A percentile compares a stretch with the other conserved stretches of the same genome.
Conservation (phyloP, 2,888 invertebrate genomes). For the Pheosia gnoma region DNA sequence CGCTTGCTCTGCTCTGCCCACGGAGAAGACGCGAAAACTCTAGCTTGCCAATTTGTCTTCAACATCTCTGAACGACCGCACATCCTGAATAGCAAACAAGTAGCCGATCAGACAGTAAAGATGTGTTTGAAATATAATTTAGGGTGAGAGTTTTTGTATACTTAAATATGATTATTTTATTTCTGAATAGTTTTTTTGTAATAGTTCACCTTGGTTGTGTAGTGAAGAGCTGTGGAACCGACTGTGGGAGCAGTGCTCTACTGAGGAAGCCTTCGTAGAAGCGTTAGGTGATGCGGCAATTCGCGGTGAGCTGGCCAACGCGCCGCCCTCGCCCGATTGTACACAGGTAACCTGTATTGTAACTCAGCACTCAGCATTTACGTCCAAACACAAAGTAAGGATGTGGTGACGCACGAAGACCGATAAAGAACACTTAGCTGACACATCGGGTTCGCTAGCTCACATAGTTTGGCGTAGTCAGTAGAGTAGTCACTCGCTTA, state of each 20-base stretch:
- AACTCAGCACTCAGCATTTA: background rate
- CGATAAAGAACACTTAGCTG: no score
- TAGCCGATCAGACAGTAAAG: slow-evolving; percentile 68
- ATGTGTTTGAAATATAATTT: slow-evolving; percentile 69
- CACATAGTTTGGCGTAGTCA: no score
- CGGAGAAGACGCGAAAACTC: slow-evolving; percentile 53
- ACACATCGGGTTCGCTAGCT: no score
- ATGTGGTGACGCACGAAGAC: no score
- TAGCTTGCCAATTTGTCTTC: slow-evolving; percentile 58
- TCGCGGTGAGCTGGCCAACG: slow-evolving; percentile 82
- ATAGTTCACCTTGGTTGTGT: slow-evolving; percentile 5
- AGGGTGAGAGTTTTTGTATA: slow-evolving; percentile 49
- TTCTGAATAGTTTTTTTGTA: background rate
- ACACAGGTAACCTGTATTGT: slow-evolving; percentile 72
- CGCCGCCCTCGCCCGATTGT: slow-evolving; percentile 83
- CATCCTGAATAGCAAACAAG: slow-evolving; percentile 60
- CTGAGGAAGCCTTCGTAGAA: slow-evolving; percentile 84
- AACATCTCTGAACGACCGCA: slow-evolving; percentile 66
- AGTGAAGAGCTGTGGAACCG: slow-evolving; percentile 73
- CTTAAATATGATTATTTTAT: background rate
- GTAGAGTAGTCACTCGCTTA: no score
- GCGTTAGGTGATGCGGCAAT: slow-evolving; percentile 87
- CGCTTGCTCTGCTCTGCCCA: slow-evolving; percentile 62
- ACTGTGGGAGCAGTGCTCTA: slow-evolving; percentile 76
- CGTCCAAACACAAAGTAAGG: no score